phyloP scores from a whole-genome alignment of 23 tunicate genomes.

The Corella eumyota region DNA sequence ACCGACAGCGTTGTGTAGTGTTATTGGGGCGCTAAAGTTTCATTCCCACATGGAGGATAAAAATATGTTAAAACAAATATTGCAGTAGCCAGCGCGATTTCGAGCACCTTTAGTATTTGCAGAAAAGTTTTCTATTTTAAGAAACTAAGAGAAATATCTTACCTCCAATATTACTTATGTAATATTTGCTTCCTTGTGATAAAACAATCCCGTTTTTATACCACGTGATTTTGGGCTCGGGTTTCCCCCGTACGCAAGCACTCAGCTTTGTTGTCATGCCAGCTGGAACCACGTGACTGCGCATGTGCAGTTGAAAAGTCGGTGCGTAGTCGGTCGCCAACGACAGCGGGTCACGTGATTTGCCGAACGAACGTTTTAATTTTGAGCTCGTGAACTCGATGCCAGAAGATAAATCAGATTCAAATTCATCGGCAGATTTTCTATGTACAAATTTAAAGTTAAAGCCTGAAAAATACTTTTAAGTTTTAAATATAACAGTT shows the following conservation, averaged over 20 bases:
- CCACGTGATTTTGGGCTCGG: constrained; percentile 95
- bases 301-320: constrained; percentile 79
- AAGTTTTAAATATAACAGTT: too few relatives aligned
- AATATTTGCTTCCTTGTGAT: constrained; percentile 72
- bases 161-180: constrained; percentile 87
- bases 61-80: too few relatives aligned
- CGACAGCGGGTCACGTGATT: constrained; percentile 10
- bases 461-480: too few relatives aligned
- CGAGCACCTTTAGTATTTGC: too few relatives aligned
- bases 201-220: constrained; percentile 71
- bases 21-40: too few relatives aligned
- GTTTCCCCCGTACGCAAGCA: constrained; percentile 80
- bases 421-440: constrained; percentile 66
- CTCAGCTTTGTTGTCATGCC: constrained; percentile 91
- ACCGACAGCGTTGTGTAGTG: too few relatives aligned
- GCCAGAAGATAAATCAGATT: constrained; percentile 92
- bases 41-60: too few relatives aligned
- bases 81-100: too few relatives aligned
- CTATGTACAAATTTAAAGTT: too few relatives aligned
- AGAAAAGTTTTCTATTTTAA: too few relatives aligned
- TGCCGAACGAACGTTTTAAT: constrained; percentile 10
- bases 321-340: constrained; percentile 89
- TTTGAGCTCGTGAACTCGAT: constrained; percentile 89
- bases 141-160: too few relatives aligned
- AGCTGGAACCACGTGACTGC: constrained; percentile 80